A percentile compares a stretch with the other conserved stretches of the same genome.
phyloP scores from a whole-genome alignment of 2,888 invertebrate species.

The Ethmia dodecea region DNA sequence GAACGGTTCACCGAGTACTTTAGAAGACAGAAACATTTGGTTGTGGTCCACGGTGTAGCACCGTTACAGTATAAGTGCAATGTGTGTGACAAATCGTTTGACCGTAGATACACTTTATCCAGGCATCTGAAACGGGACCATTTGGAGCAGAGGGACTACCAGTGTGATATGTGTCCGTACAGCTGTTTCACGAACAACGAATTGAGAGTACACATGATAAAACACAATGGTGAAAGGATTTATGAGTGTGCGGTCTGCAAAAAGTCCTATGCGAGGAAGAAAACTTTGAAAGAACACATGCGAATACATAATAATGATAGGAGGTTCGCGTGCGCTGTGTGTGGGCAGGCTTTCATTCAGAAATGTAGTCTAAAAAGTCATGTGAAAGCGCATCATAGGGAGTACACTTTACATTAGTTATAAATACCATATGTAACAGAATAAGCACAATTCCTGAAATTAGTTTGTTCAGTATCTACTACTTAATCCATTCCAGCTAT shows the following conservation, averaged over 20 bases:
- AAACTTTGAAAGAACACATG: conserved; percentile 56
- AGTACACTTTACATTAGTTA: conserved; percentile 27
- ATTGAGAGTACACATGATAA: conserved; percentile 24
- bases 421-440: too few relatives aligned
- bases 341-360: conserved; percentile 60
- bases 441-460: too few relatives aligned
- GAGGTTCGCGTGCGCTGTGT: conserved; percentile 48
- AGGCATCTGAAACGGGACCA: conserved; percentile 55
- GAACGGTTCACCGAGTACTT: conserved; percentile 55
- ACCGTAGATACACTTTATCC: conserved; percentile 41
- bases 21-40: conserved; percentile 52
- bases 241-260: conserved; percentile 56
- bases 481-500: too few relatives aligned
- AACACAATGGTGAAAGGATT: conserved; percentile 38
- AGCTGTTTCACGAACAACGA: conserved; percentile 26
- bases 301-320: conserved; percentile 59
- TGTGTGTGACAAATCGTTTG: conserved; percentile 45
- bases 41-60: conserved; percentile 42
- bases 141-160: conserved; percentile 42
- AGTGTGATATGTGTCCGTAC: conserved; percentile 44
- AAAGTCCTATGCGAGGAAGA: conserved; percentile 57
- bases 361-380: conserved; percentile 62
- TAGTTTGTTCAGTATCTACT: too few relatives aligned
- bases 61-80: conserved; percentile 53
- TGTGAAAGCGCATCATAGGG: conserved; percentile 51